Conservation (phyloP, 2,888 invertebrate genomes). For the Mythimna pallens region DNA sequence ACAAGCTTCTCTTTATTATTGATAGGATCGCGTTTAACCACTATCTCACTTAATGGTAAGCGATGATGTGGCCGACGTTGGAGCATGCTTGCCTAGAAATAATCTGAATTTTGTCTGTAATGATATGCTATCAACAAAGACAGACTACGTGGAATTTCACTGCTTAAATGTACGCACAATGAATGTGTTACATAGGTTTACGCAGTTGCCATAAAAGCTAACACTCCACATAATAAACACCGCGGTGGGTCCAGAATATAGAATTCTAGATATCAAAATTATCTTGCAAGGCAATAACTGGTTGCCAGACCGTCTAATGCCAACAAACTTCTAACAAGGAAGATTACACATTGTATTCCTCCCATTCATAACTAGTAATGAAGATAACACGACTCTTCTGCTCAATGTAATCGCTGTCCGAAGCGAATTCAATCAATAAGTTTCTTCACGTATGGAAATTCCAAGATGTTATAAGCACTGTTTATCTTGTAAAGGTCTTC, state of each 20-base stretch:
- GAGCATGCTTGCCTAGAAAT: too few species aligned
- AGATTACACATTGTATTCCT: slow-evolving; percentile 24
- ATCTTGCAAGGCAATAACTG: slow-evolving; percentile 19
- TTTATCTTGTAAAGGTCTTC: slow-evolving; percentile 44
- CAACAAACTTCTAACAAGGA: slow-evolving; percentile 25
- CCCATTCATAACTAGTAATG: slow-evolving; percentile 47
- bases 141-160: too few species aligned
- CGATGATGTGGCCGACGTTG: too few species aligned
- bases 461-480: slow-evolving; percentile 33
- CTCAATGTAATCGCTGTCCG: slow-evolving; percentile 31
- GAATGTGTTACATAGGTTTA: too few species aligned
- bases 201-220: too few species aligned
- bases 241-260: slow-evolving; percentile 20
- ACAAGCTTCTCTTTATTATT: too few species aligned
- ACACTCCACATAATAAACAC: not conserved
- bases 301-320: slow-evolving; percentile 23
- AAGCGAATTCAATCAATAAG: slow-evolving; percentile 46
- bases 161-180: too few species aligned
- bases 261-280: slow-evolving; percentile 5
- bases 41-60: too few species aligned
- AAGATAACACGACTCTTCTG: slow-evolving; percentile 39
- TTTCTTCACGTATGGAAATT: slow-evolving; percentile 53
- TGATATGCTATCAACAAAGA: too few species aligned
- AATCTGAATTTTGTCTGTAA: too few species aligned
- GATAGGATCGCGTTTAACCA: too few species aligned